Evolutionary conservation across 2,797 vertebrate species (phyloP), one percentile per base, ranked within the genome.

Genomic region (Gallinago nigripennis): DNA sequence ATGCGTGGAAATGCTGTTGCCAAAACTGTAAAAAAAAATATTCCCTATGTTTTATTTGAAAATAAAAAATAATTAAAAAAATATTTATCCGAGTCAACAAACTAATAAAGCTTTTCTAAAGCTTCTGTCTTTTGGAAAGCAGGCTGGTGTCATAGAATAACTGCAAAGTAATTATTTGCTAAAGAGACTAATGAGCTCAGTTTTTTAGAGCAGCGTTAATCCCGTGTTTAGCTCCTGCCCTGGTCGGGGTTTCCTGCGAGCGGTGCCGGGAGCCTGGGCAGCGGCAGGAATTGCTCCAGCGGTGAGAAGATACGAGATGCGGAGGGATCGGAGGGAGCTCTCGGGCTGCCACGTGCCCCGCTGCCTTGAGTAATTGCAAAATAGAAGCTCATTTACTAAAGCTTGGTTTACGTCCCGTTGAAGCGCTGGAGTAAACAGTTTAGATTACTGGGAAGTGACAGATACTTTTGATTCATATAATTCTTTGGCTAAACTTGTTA

Each of bases 101-200:
- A 66, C 72, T 30, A 41, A 35, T 41, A 65, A 64, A 81, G 94
- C 84, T 88, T 93, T 86, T 39, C 79, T 53, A 89, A 96, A 93
- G 76, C 86, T 50, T 24, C 69, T 24, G 5, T 45, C 25, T 78
- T 71, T 45, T 35, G 46, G 45, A 63, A 90, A 81, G 37, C 4
- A 45, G 87, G 76, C 57, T 78, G 87, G 46, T 57, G 68, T 71
- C 83, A 80, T 18, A 80, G 87, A 93, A 30, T 94, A 96, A 97
- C 82, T 85, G 76, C 87, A 39, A 58, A 96, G 91, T 96, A 96
- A 96, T 91, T 60, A 91, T 89, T 91, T 71, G 65, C 94, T 96
- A 78, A 95, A 60, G 95, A 94, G 84, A 46, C 79, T 96, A 95
- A 95, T 90, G 94, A 96, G 95, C 95, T 96, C 87, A 58, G 80